Evolutionary conservation across 2,797 vertebrate genomes (phyloP), one percentile per base, ranked within the genome.

Genomic region (Poecilia gillii): DNA sequence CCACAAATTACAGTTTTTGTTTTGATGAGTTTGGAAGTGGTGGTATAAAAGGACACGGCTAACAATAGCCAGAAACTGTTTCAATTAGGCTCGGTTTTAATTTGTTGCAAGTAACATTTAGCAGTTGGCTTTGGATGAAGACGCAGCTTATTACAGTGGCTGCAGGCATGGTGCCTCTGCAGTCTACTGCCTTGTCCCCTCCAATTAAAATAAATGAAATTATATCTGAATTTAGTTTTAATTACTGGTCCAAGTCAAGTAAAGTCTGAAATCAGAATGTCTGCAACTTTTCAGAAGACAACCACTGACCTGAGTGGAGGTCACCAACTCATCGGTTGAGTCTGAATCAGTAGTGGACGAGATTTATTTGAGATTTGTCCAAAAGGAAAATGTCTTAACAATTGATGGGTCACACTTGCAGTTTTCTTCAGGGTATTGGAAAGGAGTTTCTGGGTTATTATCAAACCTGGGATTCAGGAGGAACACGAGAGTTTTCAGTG

Each of bases 71-170:
- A 49, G 31, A 62, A 72, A 59, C 64, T 31, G 66, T 76, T 79
- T 70, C 49, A 74, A 59, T 49, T 70, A 59, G 20, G 23, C 49
- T 72, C 53, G 5, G 16, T 72, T 75, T 72, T 53, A 73, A 71
- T 72, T 81, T 83, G 51, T 41, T 74, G 53, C 36, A 77, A 74
- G 57, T 43, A 76, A 20, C 71, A 55, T 70, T 55, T 51, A 74
- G 49, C 33, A 20, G n/a, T 46, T 75, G 31, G 31, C 64, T 78
- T 81, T 31, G 45, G n/a, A 59, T 55, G 9, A 33, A 57, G 33
- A 39, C 25, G 59, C 3, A 68, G 75, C 74, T 74, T 25, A 8
- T 20, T 25, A 64, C 53, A 79, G 73, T 23, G 12, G 16, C 41
- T 75, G 55, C 46, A 64, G 68, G 13, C 12, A 57, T 9, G n/a